These are phyloP conservation scores for Sebastes glaucus DNA, from an alignment of 2,797 vertebrate species.

Conservation along the genomic window DNA sequence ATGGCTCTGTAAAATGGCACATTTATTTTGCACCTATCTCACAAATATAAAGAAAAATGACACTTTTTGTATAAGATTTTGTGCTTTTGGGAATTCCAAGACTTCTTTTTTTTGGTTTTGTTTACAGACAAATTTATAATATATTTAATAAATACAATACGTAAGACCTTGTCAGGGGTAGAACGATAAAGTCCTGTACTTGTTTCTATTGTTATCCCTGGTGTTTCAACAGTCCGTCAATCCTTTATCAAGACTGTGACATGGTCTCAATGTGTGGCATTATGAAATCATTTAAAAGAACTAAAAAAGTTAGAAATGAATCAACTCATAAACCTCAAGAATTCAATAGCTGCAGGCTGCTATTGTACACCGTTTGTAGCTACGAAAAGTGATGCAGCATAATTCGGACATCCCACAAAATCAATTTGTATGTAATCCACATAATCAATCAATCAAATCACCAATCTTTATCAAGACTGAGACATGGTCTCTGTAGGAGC, in stretches of 20 bases:
- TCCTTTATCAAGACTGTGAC: not conserved
- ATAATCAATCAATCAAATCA: not conserved
- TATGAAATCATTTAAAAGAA: not conserved
- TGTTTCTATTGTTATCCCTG: not conserved
- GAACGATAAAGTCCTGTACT: not conserved
- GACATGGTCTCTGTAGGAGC: too few species aligned
- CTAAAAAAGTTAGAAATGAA: not conserved
- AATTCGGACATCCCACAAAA: too few species aligned
- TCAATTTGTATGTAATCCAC: too few species aligned
- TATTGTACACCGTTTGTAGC: not conserved
- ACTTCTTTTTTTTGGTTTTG: not conserved
- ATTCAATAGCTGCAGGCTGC: not conserved
- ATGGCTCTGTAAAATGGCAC: not conserved
- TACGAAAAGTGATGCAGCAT: not conserved
- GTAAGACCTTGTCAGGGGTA: not conserved
- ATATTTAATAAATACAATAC: not conserved
- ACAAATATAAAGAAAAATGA: not conserved
- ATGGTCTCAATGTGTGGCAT: not conserved
- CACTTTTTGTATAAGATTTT: not conserved
- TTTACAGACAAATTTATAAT: not conserved
- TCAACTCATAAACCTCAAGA: not conserved
- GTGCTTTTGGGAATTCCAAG: not conserved
- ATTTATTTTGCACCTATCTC: not conserved
- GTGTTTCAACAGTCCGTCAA: slow-evolving; percentile 5
- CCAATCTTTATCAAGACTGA: not conserved